Evolutionary conservation across 2,888 invertebrate species (phyloP).

Genomic region (Mamestra brassicae): DNA sequence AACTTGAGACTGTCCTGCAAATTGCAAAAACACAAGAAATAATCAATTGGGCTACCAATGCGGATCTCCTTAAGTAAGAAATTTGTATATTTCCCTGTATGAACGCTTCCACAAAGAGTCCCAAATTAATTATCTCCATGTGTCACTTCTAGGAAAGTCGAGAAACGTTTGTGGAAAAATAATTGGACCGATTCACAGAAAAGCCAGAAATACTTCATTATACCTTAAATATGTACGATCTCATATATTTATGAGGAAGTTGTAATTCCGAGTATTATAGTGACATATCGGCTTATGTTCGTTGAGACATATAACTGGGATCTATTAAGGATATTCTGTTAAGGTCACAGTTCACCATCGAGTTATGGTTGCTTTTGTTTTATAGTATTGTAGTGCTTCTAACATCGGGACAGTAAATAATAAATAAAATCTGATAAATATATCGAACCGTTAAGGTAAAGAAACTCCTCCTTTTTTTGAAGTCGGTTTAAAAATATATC

Average conservation of each 20-base stretch:
- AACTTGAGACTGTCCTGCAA: no score
- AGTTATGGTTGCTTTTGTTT: no score
- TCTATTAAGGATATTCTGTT: not conserved
- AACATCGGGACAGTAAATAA: no score
- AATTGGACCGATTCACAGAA: not conserved
- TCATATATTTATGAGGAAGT: slow-evolving; percentile 1
- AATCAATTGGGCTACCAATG: no score
- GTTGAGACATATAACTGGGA: not conserved
- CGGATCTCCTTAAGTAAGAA: no score
- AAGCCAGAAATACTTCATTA: not conserved
- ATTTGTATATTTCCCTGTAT: not conserved
- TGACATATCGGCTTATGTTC: slow-evolving; percentile 23
- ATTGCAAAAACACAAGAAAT: no score
- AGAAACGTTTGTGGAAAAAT: not conserved
- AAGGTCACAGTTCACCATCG: no score
- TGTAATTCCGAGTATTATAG: not conserved
- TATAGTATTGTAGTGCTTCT: no score
- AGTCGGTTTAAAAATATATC: no score
- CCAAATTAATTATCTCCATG: not conserved
- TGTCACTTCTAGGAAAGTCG: not conserved
- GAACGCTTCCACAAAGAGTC: not conserved
- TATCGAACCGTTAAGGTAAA: no score
- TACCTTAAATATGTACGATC: not conserved
- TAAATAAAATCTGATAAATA: no score
- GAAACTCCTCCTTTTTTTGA: no score